These are phyloP conservation scores for Drosophila glabriapex DNA, from an alignment of 2,888 invertebrate species.

Conservation along the genomic window DNA sequence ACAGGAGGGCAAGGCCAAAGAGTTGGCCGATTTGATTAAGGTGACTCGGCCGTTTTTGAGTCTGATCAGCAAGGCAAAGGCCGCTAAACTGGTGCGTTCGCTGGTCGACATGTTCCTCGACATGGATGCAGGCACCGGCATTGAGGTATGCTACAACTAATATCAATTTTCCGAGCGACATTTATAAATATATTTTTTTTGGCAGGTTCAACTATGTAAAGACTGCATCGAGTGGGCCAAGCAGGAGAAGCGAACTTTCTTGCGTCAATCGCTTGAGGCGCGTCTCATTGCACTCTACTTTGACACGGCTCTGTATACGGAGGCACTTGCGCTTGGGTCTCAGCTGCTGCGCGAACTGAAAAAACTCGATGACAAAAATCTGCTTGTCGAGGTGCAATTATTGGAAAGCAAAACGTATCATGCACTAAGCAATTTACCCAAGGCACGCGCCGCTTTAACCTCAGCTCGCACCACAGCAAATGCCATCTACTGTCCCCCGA, in stretches of 20 bases:
- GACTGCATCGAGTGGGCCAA: constrained; percentile 99
- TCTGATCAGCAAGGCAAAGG: constrained; percentile 99
- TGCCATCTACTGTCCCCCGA: constrained; percentile 99
- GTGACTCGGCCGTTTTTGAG: constrained; percentile 97
- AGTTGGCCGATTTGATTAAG: constrained; percentile 96
- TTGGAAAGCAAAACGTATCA: constrained; percentile 99
- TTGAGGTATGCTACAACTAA: constrained; percentile 87
- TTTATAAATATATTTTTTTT: not conserved
- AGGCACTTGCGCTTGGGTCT: constrained; percentile 93
- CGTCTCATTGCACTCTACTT: constrained; percentile 97
- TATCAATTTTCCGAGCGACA: not conserved
- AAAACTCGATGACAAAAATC: constrained; percentile 99
- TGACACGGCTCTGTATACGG: constrained; percentile 95
- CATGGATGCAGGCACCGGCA: constrained; percentile 97
- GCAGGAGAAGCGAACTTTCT: constrained; percentile 97
- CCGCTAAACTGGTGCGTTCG: constrained; percentile 98
- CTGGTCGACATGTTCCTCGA: constrained; percentile 99
- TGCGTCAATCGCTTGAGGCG: constrained; percentile 98
- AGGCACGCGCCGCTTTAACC: constrained; percentile 97
- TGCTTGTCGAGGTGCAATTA: constrained; percentile 98
- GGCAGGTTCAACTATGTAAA: constrained; percentile 92
- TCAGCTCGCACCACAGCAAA: constrained; percentile 99
- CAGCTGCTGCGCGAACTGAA: constrained; percentile 97
- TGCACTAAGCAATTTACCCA: constrained; percentile 97
- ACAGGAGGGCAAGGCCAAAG: constrained; percentile 96